Base-by-base conservation (phyloP, 2,888 invertebrate species). In the Rhabditoides inermis region DNA sequence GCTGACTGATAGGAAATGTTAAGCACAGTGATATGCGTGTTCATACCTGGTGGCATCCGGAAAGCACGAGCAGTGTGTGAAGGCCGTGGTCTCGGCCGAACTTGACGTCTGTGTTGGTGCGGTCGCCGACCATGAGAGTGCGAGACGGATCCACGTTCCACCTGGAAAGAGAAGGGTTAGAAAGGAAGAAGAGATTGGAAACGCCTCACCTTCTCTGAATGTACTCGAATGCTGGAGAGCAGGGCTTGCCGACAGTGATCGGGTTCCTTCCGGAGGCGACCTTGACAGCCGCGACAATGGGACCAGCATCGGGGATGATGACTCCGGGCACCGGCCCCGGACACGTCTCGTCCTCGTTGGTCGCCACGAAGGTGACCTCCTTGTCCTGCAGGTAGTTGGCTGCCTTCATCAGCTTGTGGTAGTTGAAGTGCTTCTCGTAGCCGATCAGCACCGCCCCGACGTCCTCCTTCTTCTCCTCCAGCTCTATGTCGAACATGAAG, bases 381-480 rank as follows among this genome's bases (percentile, higher is more conserved):
- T 56, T 56, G 39, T 60, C 63, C 58, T 58, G 55, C 40, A 92
- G 82, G 78, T 95, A 95, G 27, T 86, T 86, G 1, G 88, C 86
- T 0, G 94, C 94, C 78, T 88, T 90, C 76, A 88, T 82, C 75
- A 94, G 83, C 80, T 95, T 95, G 0, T 86, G 84, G 77, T 87
- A 91, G 75, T 87, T 90, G 72, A 95, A 85, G 77, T 91, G 85
- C 59, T 86, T 85, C 79, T 98, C 95, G 77, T 90, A 92, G 2
- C 92, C 94, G 36, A 94, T 88, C 25, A 94, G 82, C 0, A 98
- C 95, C 37, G 92, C 94, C 0, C 88, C 88, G 25, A 95, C 77
- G 75, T 80, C 68, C 18, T 70, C 58, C 26, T 51, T n/a, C n/a
- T n/a, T n/a, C 46, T 68, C 64, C 42, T 71, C 68, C 36, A 73